Evolutionary conservation across 2,888 invertebrate genomes (phyloP).

Genomic region (Polymixis lichenea): DNA sequence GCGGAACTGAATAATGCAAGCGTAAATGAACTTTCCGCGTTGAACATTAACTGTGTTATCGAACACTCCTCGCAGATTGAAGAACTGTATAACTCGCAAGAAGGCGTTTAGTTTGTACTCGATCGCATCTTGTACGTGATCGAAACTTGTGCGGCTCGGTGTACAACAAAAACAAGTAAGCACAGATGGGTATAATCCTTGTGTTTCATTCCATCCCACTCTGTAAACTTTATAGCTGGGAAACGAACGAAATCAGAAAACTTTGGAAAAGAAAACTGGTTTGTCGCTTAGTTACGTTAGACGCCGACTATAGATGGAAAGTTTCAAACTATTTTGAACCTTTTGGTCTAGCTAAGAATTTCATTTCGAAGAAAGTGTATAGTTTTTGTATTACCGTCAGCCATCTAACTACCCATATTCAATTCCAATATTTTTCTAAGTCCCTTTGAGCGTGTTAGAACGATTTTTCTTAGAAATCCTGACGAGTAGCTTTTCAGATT

Average conservation of each 20-base stretch:
- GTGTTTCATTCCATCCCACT: conserved; percentile 66
- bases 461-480: too few species aligned
- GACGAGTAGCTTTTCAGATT: background rate
- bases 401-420: background rate
- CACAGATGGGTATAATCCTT: conserved; percentile 72
- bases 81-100: conserved; percentile 64
- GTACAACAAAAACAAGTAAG: conserved; percentile 72
- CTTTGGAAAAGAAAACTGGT: conserved; percentile 39
- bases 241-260: conserved; percentile 54
- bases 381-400: background rate
- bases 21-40: conserved; percentile 67
- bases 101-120: conserved; percentile 77
- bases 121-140: conserved; percentile 79
- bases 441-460: background rate
- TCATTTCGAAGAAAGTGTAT: conserved; percentile 12
- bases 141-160: conserved; percentile 73
- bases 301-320: conserved; percentile 17
- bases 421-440: background rate
- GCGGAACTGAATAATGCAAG: conserved; percentile 63
- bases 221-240: conserved; percentile 53
- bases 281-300: conserved; percentile 40
- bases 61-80: conserved; percentile 49
- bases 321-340: conserved; percentile 32
- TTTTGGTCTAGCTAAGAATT: conserved; percentile 26
- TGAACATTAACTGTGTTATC: conserved; percentile 67